Percentiles rank a stretch among this genome's conserved stretches.
phyloP scores from a whole-genome alignment of 2,797 vertebrate species.

The Gymnothorax javanicus region DNA sequence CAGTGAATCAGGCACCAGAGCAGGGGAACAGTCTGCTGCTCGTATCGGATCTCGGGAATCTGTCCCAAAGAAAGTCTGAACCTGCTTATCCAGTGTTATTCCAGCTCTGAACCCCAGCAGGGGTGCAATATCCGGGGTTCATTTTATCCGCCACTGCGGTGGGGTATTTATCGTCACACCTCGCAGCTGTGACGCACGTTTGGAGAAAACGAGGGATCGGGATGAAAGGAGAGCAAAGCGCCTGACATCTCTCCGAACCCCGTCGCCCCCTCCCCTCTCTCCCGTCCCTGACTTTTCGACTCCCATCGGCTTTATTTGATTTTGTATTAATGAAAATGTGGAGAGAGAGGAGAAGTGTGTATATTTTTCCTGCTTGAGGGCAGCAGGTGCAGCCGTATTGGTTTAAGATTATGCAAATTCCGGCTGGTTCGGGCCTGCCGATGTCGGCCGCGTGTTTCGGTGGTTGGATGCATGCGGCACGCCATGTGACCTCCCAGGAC shows the following conservation, averaged over 20 bases:
- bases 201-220: background rate
- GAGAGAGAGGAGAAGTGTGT: constrained; percentile 38
- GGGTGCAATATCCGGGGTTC: background rate
- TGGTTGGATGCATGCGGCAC: constrained; percentile 38
- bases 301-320: constrained; percentile 40
- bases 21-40: background rate
- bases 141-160: background rate
- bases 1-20: background rate
- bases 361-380: constrained; percentile 35
- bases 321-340: constrained; percentile 44
- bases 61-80: background rate
- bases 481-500: constrained; percentile 35
- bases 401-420: constrained; percentile 67
- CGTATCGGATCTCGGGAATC: no score
- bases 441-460: constrained; percentile 1
- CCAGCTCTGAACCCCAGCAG: background rate
- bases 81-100: background rate
- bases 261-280: background rate
- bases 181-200: background rate
- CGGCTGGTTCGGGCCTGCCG: constrained; percentile 30
- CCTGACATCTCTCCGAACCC: background rate
- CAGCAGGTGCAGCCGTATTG: constrained; percentile 73
- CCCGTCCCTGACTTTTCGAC: background rate
- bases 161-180: constrained; percentile 15
- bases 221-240: background rate